Conservation (phyloP, 2,888 invertebrate species). For the Anodontia alba region DNA sequence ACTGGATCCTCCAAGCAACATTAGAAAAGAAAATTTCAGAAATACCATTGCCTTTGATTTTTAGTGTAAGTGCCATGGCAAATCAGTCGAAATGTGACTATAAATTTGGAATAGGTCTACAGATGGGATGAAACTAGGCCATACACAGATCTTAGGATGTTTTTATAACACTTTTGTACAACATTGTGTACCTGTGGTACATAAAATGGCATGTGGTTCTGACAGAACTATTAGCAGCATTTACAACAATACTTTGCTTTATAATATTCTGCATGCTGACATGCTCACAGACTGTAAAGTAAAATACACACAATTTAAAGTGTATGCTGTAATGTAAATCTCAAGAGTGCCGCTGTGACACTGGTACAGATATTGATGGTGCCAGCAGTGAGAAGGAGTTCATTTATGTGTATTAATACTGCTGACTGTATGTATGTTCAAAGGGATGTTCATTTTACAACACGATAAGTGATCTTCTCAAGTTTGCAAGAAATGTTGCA, state of each 20-base stretch:
- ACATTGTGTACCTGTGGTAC: not conserved
- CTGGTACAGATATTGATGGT: too few relatives aligned
- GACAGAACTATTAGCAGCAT: not conserved
- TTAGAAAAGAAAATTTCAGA: slow-evolving; percentile 97
- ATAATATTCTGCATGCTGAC: not conserved
- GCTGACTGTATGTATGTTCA: too few relatives aligned
- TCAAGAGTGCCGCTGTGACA: too few relatives aligned
- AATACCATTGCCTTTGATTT: slow-evolving; percentile 95
- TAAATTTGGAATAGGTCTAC: slow-evolving; percentile 96
- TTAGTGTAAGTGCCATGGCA: slow-evolving; percentile 95
- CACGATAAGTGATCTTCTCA: too few relatives aligned
- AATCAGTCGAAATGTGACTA: slow-evolving; percentile 97
- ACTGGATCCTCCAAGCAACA: slow-evolving; percentile 92
- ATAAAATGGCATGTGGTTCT: not conserved
- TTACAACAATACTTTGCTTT: not conserved
- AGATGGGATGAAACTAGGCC: slow-evolving; percentile 88
- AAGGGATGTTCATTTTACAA: too few relatives aligned
- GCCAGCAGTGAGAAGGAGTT: too few relatives aligned
- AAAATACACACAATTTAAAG: too few relatives aligned
- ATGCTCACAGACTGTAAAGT: not conserved
- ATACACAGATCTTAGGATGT: not conserved
- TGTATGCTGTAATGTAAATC: too few relatives aligned
- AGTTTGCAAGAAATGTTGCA: too few relatives aligned
- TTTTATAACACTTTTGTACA: not conserved
- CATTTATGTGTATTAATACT: too few relatives aligned